Percentiles rank a stretch among this genome's conserved stretches.
phyloP scores from a whole-genome alignment of 2,113 vertebrate genomes.

The Phaethornis superciliosus region DNA sequence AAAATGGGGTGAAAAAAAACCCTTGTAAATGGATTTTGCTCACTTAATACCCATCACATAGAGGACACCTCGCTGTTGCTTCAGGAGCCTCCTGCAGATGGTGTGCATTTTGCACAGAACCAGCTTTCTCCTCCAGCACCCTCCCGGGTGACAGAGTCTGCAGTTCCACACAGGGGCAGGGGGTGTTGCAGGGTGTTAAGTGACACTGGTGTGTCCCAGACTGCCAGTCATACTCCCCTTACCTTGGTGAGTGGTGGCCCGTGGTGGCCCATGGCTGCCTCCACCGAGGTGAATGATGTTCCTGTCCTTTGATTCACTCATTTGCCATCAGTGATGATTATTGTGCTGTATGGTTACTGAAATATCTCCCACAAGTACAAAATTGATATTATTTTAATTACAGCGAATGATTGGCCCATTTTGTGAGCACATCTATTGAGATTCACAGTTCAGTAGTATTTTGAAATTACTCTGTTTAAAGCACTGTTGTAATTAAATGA shows the following conservation, averaged over 20 bases:
- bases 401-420: neutral
- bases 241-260: neutral
- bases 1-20: fast-evolving
- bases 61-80: neutral
- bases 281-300: neutral
- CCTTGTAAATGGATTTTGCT: neutral
- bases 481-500: neutral
- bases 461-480: neutral
- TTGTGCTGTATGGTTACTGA: neutral
- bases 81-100: neutral
- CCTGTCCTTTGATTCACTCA: neutral
- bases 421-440: neutral
- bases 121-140: neutral
- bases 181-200: neutral
- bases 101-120: neutral
- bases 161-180: no score
- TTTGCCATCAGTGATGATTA: neutral
- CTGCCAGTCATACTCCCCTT: neutral
- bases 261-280: neutral
- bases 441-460: neutral
- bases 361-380: neutral
- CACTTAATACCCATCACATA: fast-evolving
- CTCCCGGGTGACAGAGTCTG: neutral
- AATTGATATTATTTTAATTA: neutral
- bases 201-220: neutral